Base-by-base conservation (phyloP, 1,140 invertebrate species). In the Eriosoma lanigerum region DNA sequence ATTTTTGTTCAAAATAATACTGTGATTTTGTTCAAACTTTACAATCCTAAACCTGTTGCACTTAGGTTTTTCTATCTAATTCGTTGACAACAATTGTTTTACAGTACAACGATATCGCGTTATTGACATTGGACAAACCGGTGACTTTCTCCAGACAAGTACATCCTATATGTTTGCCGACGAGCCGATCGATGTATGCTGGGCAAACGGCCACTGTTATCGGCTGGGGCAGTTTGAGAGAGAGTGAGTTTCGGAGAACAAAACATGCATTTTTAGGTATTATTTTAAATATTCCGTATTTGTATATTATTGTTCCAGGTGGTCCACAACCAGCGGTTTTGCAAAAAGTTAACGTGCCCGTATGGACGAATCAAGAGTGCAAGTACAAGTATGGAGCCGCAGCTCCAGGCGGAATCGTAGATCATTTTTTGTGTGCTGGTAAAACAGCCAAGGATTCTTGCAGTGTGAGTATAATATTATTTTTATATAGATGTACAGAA, bases 401-500 rank as follows among this genome's bases (percentile, higher is more conserved):
- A 5, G 94, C 94, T 19, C 94, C 94, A 0, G 94, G 93, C 21
- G 94, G 94, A 12, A 96, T 96, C 52, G 92, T 94, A 2, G 92
- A 94, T 2, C 92, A 93, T 83, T 94, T 96, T 89, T 85, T 96
- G 1, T 96, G 94, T 85, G 94, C 94, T 48, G 94, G 94, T 3
- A 89, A 90, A 86, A 90, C 90, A 15, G 89, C 90, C 68, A 92
- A 90, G 86, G 96, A 97, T 86, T 95, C 94, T 17, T 96, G 94
- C 84, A 94, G 93, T 86, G 94, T 95, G 89, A 90, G 92, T 89
- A 82, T 29, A 32, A 24, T 21, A 29, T 5, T 24, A 2, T 4
- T 38, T 4, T 38, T 38, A 4, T 38, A 38, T 38, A 4, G 8
- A 38, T 38, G 32, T 3, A 3, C 32, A 38, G 32, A 38, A 38